These are phyloP conservation scores for Hippocampus mohnikei DNA, from an alignment of 2,113 vertebrate species.

Conservation along the genomic window DNA sequence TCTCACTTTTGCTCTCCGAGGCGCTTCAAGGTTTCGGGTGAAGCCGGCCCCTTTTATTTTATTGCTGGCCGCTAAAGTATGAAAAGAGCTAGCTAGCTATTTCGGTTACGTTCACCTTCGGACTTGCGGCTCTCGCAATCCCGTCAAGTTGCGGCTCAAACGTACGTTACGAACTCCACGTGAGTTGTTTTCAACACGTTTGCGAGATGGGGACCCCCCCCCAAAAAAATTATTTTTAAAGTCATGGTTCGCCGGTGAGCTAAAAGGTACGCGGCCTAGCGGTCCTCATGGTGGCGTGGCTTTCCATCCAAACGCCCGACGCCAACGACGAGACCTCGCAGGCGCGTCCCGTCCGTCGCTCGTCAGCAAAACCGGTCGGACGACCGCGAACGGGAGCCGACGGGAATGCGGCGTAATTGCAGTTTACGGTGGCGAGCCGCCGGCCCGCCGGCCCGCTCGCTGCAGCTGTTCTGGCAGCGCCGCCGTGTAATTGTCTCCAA, in stretches of 20 bases:
- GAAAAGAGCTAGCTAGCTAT: no score
- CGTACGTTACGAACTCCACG: not conserved
- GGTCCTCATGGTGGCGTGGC: no score
- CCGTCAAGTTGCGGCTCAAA: not conserved
- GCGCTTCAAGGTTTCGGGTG: no score
- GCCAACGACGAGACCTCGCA: not conserved
- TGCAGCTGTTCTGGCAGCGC: not conserved
- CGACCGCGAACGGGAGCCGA: not conserved
- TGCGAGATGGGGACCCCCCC: no score
- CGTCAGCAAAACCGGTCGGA: not conserved
- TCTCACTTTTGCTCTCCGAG: no score
- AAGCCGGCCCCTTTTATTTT: no score
- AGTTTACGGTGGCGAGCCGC: not conserved
- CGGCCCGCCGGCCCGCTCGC: no score
- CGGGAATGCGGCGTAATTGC: not conserved
- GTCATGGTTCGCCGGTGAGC: no score
- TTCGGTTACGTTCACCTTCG: no score
- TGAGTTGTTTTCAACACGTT: not conserved
- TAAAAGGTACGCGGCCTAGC: not conserved
- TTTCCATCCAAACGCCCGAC: not conserved
- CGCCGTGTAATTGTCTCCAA: not conserved
- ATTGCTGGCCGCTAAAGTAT: no score
- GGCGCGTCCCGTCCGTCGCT: no score
- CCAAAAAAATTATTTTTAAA: no score
- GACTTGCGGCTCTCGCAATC: not conserved